A percentile compares a stretch with the other conserved stretches of the same genome.
Conservation (phyloP, 2,888 invertebrate genomes). For the Tenthredo livida region DNA sequence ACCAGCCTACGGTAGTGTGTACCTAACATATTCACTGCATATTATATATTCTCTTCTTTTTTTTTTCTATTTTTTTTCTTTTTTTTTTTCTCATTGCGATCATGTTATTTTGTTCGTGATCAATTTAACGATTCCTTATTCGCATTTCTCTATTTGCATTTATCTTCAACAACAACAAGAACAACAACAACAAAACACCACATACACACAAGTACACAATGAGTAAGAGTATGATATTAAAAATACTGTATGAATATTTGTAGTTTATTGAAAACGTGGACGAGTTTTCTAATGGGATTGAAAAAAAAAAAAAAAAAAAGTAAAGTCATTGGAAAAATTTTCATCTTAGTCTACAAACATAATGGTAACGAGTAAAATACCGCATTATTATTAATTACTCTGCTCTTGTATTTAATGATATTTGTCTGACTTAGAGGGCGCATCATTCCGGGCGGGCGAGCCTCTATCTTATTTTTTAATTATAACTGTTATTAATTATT, state of each 20-base stretch:
- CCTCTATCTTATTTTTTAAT: constrained; percentile 59
- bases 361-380: neutral
- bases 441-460: constrained; percentile 64
- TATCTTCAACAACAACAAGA: neutral
- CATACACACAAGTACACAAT: neutral
- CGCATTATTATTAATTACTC: constrained; percentile 35
- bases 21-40: constrained; percentile 59
- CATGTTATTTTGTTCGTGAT: constrained; percentile 38
- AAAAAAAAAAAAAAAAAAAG: neutral
- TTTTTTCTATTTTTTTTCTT: neutral
- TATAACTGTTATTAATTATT: constrained; percentile 56
- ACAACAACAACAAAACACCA: neutral
- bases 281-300: constrained; percentile 5
- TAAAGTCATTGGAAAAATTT: neutral
- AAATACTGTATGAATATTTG: constrained; percentile 16
- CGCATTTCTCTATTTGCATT: constrained; percentile 30
- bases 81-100: constrained; percentile 42
- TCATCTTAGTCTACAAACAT: constrained; percentile 4
- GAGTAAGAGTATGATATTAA: constrained; percentile 50
- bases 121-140: constrained; percentile 18
- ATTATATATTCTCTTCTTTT: constrained; percentile 43
- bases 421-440: constrained; percentile 46
- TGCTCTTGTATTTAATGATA: constrained; percentile 52
- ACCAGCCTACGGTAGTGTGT: constrained; percentile 63
- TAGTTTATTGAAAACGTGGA: neutral